A percentile compares a stretch with the other conserved stretches of the same genome.
phyloP scores from a whole-genome alignment of 2,113 vertebrate species.

The Psittacula cyanocephala region DNA sequence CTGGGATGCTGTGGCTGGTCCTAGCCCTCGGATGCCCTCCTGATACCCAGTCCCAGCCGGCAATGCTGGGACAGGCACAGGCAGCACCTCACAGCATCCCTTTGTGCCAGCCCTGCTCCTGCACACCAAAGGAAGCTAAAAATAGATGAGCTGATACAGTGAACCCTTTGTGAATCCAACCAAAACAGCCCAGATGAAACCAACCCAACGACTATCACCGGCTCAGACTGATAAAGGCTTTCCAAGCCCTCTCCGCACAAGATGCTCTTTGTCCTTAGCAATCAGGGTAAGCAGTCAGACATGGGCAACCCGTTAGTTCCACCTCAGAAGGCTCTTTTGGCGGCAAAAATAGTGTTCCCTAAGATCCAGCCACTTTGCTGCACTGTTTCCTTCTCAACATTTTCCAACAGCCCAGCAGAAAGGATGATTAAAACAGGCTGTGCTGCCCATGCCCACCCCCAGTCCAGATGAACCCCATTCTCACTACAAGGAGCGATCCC shows the following conservation, averaged over 20 bases:
- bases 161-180: not conserved
- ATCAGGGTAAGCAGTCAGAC: not conserved
- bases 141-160: not conserved
- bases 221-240: not conserved
- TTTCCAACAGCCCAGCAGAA: not conserved
- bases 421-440: not conserved
- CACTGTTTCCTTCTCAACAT: not conserved
- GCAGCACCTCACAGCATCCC: not conserved
- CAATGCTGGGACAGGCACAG: not conserved
- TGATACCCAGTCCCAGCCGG: fast-evolving
- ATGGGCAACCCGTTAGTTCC: not conserved
- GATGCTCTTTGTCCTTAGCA: not conserved
- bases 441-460: not conserved
- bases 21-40: not conserved
- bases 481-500: not conserved
- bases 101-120: not conserved
- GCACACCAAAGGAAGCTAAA: not conserved
- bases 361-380: fast-evolving
- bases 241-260: not conserved
- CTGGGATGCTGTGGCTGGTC: not conserved
- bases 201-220: not conserved
- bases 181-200: not conserved
- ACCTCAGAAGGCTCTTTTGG: not conserved
- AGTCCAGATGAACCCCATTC: not conserved
- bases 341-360: not conserved